Percentiles rank a stretch among this genome's conserved stretches.
These are phyloP conservation scores for Mormoops blainvillei DNA, from an alignment of 2,113 vertebrate genomes.

Conservation along the genomic window DNA sequence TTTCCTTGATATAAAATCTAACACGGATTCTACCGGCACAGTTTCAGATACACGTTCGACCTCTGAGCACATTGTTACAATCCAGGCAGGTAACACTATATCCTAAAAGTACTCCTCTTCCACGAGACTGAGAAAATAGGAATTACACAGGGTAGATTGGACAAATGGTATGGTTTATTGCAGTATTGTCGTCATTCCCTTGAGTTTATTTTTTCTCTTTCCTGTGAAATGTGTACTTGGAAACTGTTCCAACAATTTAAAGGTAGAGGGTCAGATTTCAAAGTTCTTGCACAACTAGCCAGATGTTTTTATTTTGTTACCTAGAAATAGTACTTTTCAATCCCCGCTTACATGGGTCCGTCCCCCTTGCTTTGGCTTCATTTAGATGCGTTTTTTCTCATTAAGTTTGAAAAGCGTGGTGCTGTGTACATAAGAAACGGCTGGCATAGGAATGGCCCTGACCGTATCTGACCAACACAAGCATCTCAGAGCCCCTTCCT, in stretches of 20 bases:
- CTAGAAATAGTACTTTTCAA: neutral
- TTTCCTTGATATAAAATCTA: neutral
- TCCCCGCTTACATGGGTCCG: neutral
- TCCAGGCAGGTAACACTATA: too few species aligned
- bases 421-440: fast-evolving
- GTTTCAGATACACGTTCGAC: neutral
- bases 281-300: neutral
- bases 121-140: neutral
- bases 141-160: neutral
- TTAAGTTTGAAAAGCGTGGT: neutral
- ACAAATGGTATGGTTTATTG: neutral
- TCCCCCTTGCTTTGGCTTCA: neutral
- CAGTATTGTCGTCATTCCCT: neutral
- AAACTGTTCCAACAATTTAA: neutral
- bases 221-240: neutral
- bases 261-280: neutral
- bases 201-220: neutral
- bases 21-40: neutral
- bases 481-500: neutral
- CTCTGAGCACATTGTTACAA: neutral
- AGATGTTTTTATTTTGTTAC: neutral
- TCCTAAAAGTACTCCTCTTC: neutral
- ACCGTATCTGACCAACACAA: neutral
- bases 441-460: neutral
- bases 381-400: neutral